Conservation (phyloP, 2,113 vertebrate genomes). For the Pundamilia nyererei region DNA sequence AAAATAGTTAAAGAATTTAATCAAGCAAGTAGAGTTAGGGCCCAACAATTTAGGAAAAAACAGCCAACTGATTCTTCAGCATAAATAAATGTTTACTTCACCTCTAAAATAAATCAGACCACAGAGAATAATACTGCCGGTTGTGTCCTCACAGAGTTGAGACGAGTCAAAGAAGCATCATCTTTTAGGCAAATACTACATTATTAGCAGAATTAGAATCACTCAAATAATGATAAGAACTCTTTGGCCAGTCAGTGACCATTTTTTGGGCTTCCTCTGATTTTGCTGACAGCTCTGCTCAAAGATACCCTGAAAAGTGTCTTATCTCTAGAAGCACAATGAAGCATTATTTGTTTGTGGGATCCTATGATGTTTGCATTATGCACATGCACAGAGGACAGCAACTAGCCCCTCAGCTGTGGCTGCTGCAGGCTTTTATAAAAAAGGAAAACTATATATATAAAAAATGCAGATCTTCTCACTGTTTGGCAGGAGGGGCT, state of each 20-base stretch:
- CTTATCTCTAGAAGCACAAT: not conserved
- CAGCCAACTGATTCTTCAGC: not conserved
- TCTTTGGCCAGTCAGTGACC: not conserved
- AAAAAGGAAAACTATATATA: not conserved
- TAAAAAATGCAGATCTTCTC: not conserved
- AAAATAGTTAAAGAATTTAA: not conserved
- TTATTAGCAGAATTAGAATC: not conserved
- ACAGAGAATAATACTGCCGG: not conserved
- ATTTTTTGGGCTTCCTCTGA: not conserved
- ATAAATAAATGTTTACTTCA: not conserved
- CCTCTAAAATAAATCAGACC: not conserved
- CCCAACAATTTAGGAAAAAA: not conserved
- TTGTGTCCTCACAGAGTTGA: not conserved
- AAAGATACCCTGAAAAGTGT: not conserved
- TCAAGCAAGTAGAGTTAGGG: not conserved
- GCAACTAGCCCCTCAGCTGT: not conserved
- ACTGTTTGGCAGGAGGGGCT: not conserved
- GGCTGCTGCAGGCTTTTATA: not conserved
- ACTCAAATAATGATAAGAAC: not conserved
- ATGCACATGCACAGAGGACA: not conserved
- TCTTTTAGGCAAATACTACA: not conserved
- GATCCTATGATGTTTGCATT: not conserved
- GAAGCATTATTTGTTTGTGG: not conserved
- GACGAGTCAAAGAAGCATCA: not conserved
- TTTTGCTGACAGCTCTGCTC: not conserved